phyloP scores from a whole-genome alignment of 64 coral and sea anemone species.

The Porites lutea region DNA sequence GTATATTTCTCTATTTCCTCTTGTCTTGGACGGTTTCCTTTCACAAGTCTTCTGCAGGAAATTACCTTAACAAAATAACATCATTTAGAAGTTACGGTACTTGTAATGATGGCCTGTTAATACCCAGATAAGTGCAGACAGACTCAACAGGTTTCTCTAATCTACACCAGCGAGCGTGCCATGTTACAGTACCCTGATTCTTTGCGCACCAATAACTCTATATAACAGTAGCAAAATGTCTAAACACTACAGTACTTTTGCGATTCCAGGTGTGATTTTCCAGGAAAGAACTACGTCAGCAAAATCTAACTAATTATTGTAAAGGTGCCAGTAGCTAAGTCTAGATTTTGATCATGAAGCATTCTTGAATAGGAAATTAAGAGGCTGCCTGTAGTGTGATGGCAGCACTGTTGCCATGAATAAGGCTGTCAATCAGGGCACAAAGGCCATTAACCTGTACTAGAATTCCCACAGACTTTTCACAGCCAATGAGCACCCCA shows the following conservation, averaged over 20 bases:
- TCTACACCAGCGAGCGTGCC: not conserved
- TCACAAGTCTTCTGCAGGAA: too few species aligned
- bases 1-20: too few species aligned
- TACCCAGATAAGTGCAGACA: constrained; percentile 8
- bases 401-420: not conserved
- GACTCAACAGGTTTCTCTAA: not conserved
- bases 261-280: too few species aligned
- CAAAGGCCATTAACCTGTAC: constrained; percentile 6
- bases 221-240: not conserved
- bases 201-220: not conserved
- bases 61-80: too few species aligned
- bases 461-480: constrained; percentile 7
- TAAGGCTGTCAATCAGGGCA: not conserved
- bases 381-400: not conserved
- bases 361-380: not conserved
- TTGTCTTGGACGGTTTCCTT: too few species aligned
- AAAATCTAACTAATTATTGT: not conserved
- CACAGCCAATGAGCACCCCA: constrained; percentile 1
- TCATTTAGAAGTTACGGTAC: too few species aligned
- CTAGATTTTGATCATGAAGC: not conserved
- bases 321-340: not conserved
- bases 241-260: constrained; percentile 5
- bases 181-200: constrained; percentile 11
- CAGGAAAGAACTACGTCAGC: too few species aligned
- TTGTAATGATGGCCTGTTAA: constrained; percentile 14